These are phyloP conservation scores for Crotalus adamanteus DNA, from an alignment of 2,797 vertebrate genomes.

Conservation along the genomic window DNA sequence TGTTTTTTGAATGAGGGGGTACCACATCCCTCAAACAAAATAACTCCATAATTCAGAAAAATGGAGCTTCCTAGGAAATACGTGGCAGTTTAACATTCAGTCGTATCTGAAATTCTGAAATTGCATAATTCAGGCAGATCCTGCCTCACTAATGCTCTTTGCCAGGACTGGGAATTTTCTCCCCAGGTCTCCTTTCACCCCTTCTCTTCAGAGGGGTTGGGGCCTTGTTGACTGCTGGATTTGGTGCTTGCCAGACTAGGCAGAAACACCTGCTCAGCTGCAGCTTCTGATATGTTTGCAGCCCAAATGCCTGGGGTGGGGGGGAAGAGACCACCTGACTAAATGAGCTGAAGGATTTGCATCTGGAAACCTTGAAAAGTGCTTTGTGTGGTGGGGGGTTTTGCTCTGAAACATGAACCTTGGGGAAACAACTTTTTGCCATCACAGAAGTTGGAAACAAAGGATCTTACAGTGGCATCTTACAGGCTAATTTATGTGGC, in stretches of 20 bases:
- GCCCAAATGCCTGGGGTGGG: background rate
- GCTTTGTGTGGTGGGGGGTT: conserved; percentile 61
- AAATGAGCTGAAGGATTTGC: conserved; percentile 79
- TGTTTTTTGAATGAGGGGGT: background rate
- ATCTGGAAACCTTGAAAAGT: conserved; percentile 76
- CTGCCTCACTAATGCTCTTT: background rate
- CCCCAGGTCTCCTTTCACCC: background rate
- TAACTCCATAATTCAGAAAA: background rate
- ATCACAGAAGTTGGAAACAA: background rate
- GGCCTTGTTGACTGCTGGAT: background rate
- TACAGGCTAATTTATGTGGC: background rate
- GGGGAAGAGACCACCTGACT: conserved; percentile 62
- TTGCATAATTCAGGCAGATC: background rate
- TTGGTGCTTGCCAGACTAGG: background rate
- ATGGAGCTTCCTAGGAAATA: background rate
- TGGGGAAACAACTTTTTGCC: conserved; percentile 41
- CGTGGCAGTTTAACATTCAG: background rate
- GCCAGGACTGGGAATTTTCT: background rate
- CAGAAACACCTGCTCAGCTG: background rate
- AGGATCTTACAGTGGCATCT: background rate
- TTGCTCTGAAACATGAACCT: conserved; percentile 48
- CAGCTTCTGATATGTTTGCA: background rate
- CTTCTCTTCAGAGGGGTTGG: background rate
- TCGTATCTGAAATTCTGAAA: background rate
- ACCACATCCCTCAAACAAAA: background rate